A percentile compares a stretch with the other conserved stretches of the same genome.
Evolutionary conservation across 2,797 vertebrate species (phyloP).

Genomic region (Percopsis omiscomaycus): DNA sequence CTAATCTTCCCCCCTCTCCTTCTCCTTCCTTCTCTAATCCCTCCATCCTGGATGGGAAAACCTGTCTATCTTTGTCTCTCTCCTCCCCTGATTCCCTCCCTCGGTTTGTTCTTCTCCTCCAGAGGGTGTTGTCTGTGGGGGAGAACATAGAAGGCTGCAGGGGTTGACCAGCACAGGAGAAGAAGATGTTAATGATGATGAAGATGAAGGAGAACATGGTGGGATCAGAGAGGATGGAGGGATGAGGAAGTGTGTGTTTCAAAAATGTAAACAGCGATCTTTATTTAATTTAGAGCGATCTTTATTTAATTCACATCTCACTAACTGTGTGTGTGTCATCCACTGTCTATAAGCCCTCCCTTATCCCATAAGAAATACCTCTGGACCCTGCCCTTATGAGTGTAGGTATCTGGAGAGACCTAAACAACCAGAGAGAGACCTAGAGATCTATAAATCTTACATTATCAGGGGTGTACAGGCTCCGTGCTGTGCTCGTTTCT

Average conservation of each 20-base stretch:
- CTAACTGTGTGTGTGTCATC: constrained; percentile 9
- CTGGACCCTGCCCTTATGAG: not conserved
- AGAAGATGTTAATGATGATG: not conserved
- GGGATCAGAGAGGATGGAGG: not conserved
- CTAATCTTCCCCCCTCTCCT: constrained; percentile 58
- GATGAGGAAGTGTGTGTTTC: not conserved
- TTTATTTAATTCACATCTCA: too few species aligned
- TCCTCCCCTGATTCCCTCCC: constrained; percentile 26
- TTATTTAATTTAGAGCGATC: too few species aligned
- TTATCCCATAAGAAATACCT: constrained; percentile 44
- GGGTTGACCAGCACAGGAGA: not conserved
- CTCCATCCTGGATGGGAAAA: not conserved
- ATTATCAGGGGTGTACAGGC: constrained; percentile 76
- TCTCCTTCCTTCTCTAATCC: not conserved
- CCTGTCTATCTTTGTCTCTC: constrained; percentile 26
- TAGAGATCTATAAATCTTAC: constrained; percentile 73
- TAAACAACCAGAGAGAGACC: constrained; percentile 1
- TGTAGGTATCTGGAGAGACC: not conserved
- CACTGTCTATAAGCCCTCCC: constrained; percentile 26
- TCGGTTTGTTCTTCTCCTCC: constrained; percentile 33
- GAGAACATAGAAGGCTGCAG: not conserved
- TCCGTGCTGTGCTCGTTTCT: constrained; percentile 65
- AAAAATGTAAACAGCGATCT: too few species aligned
- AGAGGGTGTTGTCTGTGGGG: constrained; percentile 21
- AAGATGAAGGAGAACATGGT: constrained; percentile 31